phyloP scores from a whole-genome alignment of 2,888 invertebrate species.

The Eupelmus urozonus region DNA sequence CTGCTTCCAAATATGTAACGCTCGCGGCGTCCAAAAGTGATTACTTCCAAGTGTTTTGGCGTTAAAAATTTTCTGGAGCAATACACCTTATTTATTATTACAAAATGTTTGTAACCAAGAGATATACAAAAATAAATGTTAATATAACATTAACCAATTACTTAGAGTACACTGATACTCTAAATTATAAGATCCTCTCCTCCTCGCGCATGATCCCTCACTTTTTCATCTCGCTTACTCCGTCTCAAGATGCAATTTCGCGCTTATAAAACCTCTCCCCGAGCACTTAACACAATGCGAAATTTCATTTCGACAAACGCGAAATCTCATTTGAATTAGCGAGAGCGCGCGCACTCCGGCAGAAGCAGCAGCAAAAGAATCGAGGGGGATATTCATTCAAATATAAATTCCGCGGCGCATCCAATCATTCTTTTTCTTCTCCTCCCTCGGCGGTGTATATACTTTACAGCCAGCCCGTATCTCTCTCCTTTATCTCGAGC shows the following conservation, averaged over 20 bases:
- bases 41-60: too few relatives aligned
- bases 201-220: not conserved
- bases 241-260: slow-evolving; percentile 34
- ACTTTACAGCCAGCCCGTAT: slow-evolving; percentile 40
- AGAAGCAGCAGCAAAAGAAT: not conserved
- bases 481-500: slow-evolving; percentile 18
- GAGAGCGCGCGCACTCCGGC: not conserved
- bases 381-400: slow-evolving; percentile 8
- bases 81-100: too few relatives aligned
- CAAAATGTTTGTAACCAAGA: too few relatives aligned
- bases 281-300: slow-evolving; percentile 22
- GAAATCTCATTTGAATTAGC: slow-evolving; percentile 54
- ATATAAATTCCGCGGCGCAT: slow-evolving; percentile 57
- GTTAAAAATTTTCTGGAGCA: too few relatives aligned
- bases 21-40: too few relatives aligned
- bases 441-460: slow-evolving; percentile 34
- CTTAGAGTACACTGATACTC: too few relatives aligned
- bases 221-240: slow-evolving; percentile 17
- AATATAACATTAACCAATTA: not conserved
- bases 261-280: not conserved
- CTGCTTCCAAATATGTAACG: too few relatives aligned
- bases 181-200: slow-evolving; percentile 6
- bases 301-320: slow-evolving; percentile 50
- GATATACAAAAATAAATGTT: too few relatives aligned
- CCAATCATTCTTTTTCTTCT: slow-evolving; percentile 52